Evolutionary conservation across 2,797 vertebrate genomes (phyloP).

Genomic region (Discoglossus pictus): DNA sequence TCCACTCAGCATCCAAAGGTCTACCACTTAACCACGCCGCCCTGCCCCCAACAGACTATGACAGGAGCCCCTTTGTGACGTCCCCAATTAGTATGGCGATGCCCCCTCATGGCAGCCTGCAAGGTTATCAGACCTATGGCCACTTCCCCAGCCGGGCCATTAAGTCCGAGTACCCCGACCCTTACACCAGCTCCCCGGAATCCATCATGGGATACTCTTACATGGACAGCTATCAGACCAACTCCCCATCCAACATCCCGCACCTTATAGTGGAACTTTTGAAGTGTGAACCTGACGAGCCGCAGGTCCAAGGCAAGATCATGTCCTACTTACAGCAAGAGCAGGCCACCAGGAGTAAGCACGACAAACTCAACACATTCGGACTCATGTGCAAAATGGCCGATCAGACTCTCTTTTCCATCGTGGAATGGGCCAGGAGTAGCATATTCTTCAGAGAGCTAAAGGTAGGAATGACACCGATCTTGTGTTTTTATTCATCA

Average conservation of each 20-base stretch:
- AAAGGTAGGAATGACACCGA: conserved; percentile 83
- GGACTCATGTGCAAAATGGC: conserved; percentile 99
- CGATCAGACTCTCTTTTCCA: conserved; percentile 97
- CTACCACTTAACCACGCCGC: conserved; percentile 93
- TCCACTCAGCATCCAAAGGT: conserved; percentile 94
- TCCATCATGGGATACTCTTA: conserved; percentile 96
- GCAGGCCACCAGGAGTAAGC: conserved; percentile 90
- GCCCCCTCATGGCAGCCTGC: conserved; percentile 91
- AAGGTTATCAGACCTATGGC: conserved; percentile 91
- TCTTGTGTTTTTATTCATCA: conserved; percentile 3
- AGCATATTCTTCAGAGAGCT: conserved; percentile 98
- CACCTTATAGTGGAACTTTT: conserved; percentile 95
- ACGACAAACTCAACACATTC: conserved; percentile 95
- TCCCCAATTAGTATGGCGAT: conserved; percentile 97
- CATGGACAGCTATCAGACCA: conserved; percentile 86
- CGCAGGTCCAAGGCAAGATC: conserved; percentile 93
- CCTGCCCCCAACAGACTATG: conserved; percentile 94
- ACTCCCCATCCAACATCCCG: conserved; percentile 90
- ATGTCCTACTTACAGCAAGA: conserved; percentile 94
- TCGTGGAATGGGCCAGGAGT: conserved; percentile 97
- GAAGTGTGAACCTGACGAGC: conserved; percentile 97
- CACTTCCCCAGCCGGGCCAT: conserved; percentile 96
- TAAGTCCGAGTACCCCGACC: conserved; percentile 97
- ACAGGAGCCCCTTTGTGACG: conserved; percentile 94
- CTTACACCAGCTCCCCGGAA: conserved; percentile 95